Evolutionary conservation across 2,888 invertebrate genomes (phyloP), one percentile per base, ranked within the genome.

Genomic region (Rhyacophila evoluta): DNA sequence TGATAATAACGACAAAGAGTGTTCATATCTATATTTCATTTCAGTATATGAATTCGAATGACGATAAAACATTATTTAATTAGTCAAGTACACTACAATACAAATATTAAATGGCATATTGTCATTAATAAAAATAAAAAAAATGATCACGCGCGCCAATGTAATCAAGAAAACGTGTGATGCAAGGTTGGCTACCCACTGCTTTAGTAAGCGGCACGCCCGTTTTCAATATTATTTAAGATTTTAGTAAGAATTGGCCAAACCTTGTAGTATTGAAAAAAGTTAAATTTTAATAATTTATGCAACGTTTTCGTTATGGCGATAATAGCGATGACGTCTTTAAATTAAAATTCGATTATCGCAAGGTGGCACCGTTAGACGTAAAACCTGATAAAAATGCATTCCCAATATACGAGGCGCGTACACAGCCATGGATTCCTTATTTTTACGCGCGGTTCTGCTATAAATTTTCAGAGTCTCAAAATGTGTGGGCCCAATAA

Each of bases 401-500:
- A 55, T 55, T 55, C 55, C 55, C 55, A 55, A 55, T 55, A 55
- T 55, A 19, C 25, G 55, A 55, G 55, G 15, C 55, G 55, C 55
- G 19, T 19, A 55, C 55, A 12, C 55, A 55, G 19, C 19, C 25
- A 55, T 19, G 55, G 15, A 55, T 55, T 55, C 55, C 25, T 55
- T 55, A 55, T 55, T 55, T 55, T 55, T 19, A 55, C 19, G 19
- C 19, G 19, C 55, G 8, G 25, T 2, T 10, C 29, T n/a, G n/a
- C 29, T 33, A 33, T 6, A 4, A 1, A 15, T 2, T 15, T 5
- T 55, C 55, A 55, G 19, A 55, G 55, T 19, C 10, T 55, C 25
- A 19, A 55, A 8, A 55, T 55, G 19, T 55, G 55, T 55, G 55
- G 55, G 55, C 19, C 25, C 12, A 10, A 6, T 33, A 2, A 33